These are phyloP conservation scores for Anisognathus igniventris DNA, from an alignment of 2,797 vertebrate species.

Conservation along the genomic window DNA sequence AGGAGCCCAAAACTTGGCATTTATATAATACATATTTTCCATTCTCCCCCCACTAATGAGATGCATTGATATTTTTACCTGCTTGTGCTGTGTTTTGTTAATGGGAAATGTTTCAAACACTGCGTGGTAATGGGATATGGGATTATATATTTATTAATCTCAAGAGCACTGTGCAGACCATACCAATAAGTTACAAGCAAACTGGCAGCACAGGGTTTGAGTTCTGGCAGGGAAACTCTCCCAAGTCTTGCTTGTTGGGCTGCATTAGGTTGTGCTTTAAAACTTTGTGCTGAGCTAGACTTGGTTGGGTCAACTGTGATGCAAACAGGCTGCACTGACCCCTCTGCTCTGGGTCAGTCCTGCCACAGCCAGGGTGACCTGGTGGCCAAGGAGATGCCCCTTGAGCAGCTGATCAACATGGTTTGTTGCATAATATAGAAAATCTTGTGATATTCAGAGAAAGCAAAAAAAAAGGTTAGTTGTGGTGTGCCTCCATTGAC, in stretches of 20 bases:
- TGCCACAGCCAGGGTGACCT: neutral
- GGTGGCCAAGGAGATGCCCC: neutral
- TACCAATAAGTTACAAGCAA: constrained; percentile 43
- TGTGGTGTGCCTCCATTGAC: rapidly evolving
- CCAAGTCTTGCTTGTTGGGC: neutral
- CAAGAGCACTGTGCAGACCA: neutral
- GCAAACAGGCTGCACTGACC: neutral
- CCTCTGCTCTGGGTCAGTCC: rapidly evolving
- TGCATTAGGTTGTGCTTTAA: neutral
- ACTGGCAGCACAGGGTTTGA: constrained; percentile 9
- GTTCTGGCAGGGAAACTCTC: neutral
- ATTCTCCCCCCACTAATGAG: neutral
- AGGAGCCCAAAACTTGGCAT: constrained; percentile 11
- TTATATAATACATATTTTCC: constrained; percentile 37
- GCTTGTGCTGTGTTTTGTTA: constrained; percentile 6
- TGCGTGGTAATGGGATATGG: constrained; percentile 31
- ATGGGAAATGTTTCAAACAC: constrained; percentile 32
- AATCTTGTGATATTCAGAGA: neutral
- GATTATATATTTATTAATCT: constrained; percentile 60
- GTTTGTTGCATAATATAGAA: neutral
- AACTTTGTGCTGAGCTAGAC: neutral
- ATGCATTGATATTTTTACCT: constrained; percentile 41
- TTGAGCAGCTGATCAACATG: neutral
- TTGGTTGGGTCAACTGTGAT: neutral
- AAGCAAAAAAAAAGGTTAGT: neutral